Conservation (phyloP, 1,140 invertebrate genomes). For the Drosophila virilis region DNA sequence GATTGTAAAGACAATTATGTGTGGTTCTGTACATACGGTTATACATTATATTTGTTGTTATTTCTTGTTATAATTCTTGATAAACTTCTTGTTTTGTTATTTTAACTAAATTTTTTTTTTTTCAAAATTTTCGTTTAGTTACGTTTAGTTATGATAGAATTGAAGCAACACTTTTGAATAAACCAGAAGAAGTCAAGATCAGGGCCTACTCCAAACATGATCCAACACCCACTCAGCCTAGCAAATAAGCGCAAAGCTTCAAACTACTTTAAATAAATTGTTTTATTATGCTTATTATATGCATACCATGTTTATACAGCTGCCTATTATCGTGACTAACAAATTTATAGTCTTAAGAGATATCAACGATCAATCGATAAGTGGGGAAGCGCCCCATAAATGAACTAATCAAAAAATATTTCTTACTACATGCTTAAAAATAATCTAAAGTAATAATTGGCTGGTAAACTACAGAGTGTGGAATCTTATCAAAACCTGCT, state of each 20-base stretch:
- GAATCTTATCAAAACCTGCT: not conserved
- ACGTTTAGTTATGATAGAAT: not conserved
- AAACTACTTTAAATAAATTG: not conserved
- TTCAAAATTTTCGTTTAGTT: slow-evolving; percentile 18
- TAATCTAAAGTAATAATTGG: not conserved
- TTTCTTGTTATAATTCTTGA: not conserved
- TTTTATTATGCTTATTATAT: not conserved
- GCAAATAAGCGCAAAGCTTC: not conserved
- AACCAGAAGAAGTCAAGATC: not conserved
- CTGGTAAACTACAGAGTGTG: not conserved
- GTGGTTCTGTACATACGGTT: slow-evolving; percentile 9
- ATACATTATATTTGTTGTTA: not conserved
- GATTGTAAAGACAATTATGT: not conserved
- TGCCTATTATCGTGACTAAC: not conserved
- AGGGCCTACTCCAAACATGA: not conserved
- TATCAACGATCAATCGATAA: not conserved
- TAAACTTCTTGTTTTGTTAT: slow-evolving; percentile 1
- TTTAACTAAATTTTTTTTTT: not conserved
- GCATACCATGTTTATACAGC: not conserved
- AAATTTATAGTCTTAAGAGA: not conserved
- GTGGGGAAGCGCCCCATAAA: too few relatives aligned
- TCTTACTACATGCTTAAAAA: not conserved
- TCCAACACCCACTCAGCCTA: not conserved
- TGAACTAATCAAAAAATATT: not conserved
- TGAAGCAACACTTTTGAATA: slow-evolving; percentile 7